Evolutionary conservation across 2,888 invertebrate genomes (phyloP), one percentile per base, ranked within the genome.

Genomic region (Xiphydria camelus): DNA sequence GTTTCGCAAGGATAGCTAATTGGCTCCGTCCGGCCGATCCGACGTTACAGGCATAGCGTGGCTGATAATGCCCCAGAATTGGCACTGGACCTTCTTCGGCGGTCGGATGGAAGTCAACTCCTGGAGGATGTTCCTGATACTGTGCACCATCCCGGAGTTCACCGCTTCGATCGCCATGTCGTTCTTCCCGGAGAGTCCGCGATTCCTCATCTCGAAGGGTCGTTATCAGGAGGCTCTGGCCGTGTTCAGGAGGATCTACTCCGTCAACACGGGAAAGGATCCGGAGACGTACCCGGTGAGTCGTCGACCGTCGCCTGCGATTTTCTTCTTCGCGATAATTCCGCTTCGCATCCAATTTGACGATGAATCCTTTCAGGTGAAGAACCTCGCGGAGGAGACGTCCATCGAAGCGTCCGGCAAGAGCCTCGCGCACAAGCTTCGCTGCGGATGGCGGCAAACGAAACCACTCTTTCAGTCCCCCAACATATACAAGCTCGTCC

Each of bases 121-220:
- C 0, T 86, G 86, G 86, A 70, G 85, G 2, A 78, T 84, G 10
- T 86, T 85, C 62, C 79, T 86, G 18, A 79, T 82, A 0, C 77
- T 85, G 1, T 84, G 84, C 51, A 81, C 83, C 1, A 55, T 89
- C 45, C 87, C 91, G 4, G 87, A 88, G 34, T 73, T 91, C 1
- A 57, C 86, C 0, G 83, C 88, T 2, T 87, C 86, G 0, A 48
- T 86, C 15, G 78, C 82, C 0, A 76, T 85, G 47, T 76, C 84
- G 49, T 79, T 81, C 51, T 77, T 87, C 41, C 88, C 89, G 0
- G 91, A 91, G 70, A 90, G 89, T 66, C 90, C 91, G 4, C 87
- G 89, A 69, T 91, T 87, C 69, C 79, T 89, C 4, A 83, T 90
- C 77, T 81, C 86, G 3, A 80, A 83, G 32, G 86, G 87, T 1